Evolutionary conservation across 2,888 invertebrate species (phyloP).

Genomic region (Oscheius sp.): DNA sequence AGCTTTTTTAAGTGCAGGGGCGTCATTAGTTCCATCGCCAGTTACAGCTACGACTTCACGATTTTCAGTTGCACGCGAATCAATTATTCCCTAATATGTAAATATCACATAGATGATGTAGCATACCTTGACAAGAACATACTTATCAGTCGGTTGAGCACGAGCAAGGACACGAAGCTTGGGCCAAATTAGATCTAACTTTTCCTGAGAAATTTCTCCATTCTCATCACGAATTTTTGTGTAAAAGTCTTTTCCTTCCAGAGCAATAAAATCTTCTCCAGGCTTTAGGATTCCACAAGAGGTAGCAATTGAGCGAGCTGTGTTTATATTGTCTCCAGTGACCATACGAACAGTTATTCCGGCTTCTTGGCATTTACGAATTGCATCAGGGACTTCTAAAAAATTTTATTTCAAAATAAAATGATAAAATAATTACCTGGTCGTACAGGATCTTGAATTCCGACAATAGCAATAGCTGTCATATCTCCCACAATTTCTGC

Average conservation of each 20-base stretch:
- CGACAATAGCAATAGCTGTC: constrained; percentile 73
- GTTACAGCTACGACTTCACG: constrained; percentile 75
- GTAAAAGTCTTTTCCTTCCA: constrained; percentile 98
- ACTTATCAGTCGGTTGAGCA: constrained; percentile 97
- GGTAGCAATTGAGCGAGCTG: constrained; percentile 93
- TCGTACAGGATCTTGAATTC: constrained; percentile 71
- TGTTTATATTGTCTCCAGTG: constrained; percentile 98
- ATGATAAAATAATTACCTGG: constrained; percentile 33
- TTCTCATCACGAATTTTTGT: constrained; percentile 73
- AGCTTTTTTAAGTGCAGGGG: constrained; percentile 74
- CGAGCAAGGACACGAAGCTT: constrained; percentile 92
- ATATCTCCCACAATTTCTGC: constrained; percentile 76
- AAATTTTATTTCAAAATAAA: background rate
- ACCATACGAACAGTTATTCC: constrained; percentile 99
- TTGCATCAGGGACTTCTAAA: constrained; percentile 86
- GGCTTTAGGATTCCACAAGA: constrained; percentile 90
- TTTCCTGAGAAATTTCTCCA: constrained; percentile 82
- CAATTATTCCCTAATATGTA: constrained; percentile 83
- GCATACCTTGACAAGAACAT: constrained; percentile 84
- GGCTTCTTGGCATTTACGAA: constrained; percentile 91
- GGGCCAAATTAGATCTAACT: constrained; percentile 91
- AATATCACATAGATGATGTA: background rate
- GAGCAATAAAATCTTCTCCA: constrained; percentile 90
- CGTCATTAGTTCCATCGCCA: constrained; percentile 75
- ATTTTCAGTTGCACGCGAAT: constrained; percentile 85